Evolutionary conservation across 1,140 invertebrate genomes (phyloP).

Genomic region (Babylonia areolata): DNA sequence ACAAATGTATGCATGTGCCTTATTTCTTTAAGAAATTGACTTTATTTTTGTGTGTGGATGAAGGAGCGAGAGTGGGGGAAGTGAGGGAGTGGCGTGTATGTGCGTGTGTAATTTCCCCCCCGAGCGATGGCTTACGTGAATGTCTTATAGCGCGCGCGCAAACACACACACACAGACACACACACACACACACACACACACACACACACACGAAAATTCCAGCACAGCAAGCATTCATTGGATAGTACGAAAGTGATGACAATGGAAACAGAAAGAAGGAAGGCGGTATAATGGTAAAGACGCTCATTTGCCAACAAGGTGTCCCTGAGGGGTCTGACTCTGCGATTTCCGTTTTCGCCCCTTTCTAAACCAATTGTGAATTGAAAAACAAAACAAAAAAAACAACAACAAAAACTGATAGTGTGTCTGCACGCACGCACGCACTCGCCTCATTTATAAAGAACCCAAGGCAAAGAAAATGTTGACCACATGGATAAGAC

Average conservation of each 20-base stretch:
- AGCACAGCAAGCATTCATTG: neutral
- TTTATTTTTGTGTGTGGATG: neutral
- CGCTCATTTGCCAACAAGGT: too few relatives aligned
- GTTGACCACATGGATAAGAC: too few relatives aligned
- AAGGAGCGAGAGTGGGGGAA: too few relatives aligned
- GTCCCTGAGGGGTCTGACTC: neutral
- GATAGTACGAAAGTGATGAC: neutral
- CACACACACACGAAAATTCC: too few relatives aligned
- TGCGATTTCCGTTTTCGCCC: neutral
- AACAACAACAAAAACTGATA: too few relatives aligned
- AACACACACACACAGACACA: neutral
- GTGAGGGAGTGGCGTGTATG: too few relatives aligned
- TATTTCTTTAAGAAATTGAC: neutral
- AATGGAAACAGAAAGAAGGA: neutral
- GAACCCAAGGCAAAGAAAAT: too few relatives aligned
- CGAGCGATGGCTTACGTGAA: neutral
- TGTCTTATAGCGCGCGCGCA: too few relatives aligned
- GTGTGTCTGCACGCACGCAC: slow-evolving; percentile 9
- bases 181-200: neutral
- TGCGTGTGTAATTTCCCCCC: too few relatives aligned
- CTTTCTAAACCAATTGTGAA: neutral
- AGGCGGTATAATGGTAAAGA: neutral
- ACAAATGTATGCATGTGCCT: neutral
- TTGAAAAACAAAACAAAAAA: neutral
- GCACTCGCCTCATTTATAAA: neutral